Base-by-base conservation (phyloP, 2,797 vertebrate genomes). In the Sebastes minor region DNA sequence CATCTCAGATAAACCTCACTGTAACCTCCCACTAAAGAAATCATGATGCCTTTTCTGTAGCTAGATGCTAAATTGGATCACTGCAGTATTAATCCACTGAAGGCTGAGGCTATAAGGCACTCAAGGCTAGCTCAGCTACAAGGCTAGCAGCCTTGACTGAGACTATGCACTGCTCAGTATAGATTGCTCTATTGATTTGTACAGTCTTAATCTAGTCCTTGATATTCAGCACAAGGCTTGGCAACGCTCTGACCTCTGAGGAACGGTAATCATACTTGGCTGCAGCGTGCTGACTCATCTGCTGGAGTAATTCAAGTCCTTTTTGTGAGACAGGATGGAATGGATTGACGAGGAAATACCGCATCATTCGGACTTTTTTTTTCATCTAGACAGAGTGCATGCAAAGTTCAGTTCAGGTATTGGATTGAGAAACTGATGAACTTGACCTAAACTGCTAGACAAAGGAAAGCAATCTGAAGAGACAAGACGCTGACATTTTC, bases 191-290 rank as follows among this genome's bases (percentile, higher is more conserved):
- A 95, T 95, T 87, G 94, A 95, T 95, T 86, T 62, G 71, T 89
- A 86, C 88, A 81, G 90, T 90, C 89, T 92, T 94, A 94, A 95
- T 94, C 92, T 91, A 89, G 90, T 92, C 89, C 89, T 93, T 94
- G 91, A 91, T 93, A 94, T 94, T 95, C 94, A 93, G 91, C 94
- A 91, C 89, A 91, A 91, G 86, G 83, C 88, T 82, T 71, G 75
- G 82, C 88, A 69, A 83, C 20, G 71, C 81, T 83, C 42, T 93
- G 93, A 95, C 94, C 94, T 92, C 87, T 71, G 76, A 91, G 77
- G 83, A 91, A 78, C 87, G 81, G 90, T 88, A 80, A 92, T 93
- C 92, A 89, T 92, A 89, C 90, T 86, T 80, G 84, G 88, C 82
- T 74, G 81, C 69, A 55, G 81, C 18, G 22, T 88, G 91, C 93